These are phyloP conservation scores for Drosophila kambysellisi DNA, from an alignment of 2,888 invertebrate genomes.

Conservation along the genomic window DNA sequence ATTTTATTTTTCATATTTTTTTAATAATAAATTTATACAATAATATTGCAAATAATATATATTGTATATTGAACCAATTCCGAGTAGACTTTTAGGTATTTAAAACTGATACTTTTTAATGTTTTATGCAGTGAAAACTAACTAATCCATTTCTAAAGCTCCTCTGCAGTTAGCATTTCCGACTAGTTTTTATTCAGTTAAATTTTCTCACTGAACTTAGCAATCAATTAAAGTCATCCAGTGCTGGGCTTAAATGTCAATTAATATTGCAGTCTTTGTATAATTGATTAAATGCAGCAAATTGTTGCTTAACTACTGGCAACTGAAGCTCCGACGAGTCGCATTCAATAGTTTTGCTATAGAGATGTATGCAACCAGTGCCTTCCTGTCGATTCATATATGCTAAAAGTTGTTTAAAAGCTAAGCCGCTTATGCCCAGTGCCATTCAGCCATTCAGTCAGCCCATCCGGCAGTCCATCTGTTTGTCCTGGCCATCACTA, in stretches of 20 bases:
- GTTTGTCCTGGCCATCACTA: constrained; percentile 39
- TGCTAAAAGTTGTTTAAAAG: constrained; percentile 67
- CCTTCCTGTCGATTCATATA: constrained; percentile 28
- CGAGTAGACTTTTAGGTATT: background rate
- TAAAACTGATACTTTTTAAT: background rate
- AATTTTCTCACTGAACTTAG: too few species aligned
- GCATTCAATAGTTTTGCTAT: constrained; percentile 31
- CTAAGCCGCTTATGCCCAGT: constrained; percentile 69
- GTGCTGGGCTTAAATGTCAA: background rate
- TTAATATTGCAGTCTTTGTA: background rate
- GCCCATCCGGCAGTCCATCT: constrained; percentile 28
- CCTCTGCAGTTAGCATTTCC: background rate
- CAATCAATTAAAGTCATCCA: background rate
- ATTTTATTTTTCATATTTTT: background rate
- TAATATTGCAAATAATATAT: background rate
- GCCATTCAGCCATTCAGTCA: constrained; percentile 29
- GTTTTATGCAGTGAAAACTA: background rate
- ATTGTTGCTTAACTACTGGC: constrained; percentile 32
- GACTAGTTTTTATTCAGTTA: background rate
- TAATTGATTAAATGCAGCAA: constrained; percentile 1
- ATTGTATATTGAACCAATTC: too few species aligned
- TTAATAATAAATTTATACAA: background rate
- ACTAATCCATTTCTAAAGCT: background rate
- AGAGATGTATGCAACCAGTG: constrained; percentile 21
- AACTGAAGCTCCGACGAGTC: constrained; percentile 16